Conservation (phyloP, 1,140 invertebrate species). For the Papilio xuthus region DNA sequence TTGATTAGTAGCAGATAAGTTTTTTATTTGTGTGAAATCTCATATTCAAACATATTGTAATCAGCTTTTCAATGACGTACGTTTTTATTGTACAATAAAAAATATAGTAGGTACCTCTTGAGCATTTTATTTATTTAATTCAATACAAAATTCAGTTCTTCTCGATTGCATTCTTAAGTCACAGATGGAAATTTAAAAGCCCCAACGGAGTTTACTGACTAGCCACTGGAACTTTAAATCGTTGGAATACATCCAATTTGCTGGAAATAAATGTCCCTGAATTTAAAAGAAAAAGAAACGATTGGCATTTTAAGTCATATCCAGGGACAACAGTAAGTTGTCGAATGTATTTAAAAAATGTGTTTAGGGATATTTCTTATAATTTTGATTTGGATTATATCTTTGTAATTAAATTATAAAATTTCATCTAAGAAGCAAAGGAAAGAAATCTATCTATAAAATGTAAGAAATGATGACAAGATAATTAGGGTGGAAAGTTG, state of each 20-base stretch:
- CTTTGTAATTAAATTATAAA: not conserved
- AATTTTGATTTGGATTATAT: no score
- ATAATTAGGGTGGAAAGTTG: constrained; percentile 15
- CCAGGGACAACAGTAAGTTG: no score
- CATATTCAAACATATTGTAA: no score
- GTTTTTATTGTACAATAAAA: no score
- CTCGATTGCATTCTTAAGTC: constrained; percentile 14
- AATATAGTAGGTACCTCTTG: not conserved
- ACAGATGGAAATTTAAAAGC: constrained; percentile 22
- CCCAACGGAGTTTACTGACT: not conserved
- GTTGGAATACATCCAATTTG: constrained; percentile 27
- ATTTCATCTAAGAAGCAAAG: not conserved
- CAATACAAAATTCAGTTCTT: constrained; percentile 1
- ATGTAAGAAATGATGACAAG: not conserved
- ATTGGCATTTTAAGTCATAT: no score
- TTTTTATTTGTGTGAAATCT: no score
- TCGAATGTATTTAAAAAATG: no score
- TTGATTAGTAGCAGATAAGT: no score
- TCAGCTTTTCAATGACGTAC: not conserved
- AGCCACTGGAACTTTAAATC: constrained; percentile 27
- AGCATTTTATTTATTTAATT: not conserved
- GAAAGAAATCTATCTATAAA: not conserved
- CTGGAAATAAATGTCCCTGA: constrained; percentile 25
- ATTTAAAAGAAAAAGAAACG: not conserved
- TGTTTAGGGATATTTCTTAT: no score